Evolutionary conservation across 2,888 invertebrate genomes (phyloP).

Genomic region (Hemithea aestivaria): DNA sequence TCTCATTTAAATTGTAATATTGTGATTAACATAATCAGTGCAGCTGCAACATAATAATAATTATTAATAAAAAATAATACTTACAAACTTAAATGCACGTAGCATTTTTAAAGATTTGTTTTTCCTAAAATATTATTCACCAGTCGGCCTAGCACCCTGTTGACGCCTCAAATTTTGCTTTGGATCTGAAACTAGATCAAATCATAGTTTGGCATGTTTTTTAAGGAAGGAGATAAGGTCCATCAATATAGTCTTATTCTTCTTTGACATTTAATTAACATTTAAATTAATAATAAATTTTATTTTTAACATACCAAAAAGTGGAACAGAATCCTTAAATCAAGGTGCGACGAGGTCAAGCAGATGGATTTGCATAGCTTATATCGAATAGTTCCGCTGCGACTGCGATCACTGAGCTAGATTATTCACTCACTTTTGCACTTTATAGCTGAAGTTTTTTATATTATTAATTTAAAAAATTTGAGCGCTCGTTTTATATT

Average conservation of each 20-base stretch:
- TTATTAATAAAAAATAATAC: conserved; percentile 32
- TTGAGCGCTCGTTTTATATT: conserved; percentile 30
- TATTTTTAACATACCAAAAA: conserved; percentile 63
- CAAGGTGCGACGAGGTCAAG: conserved; percentile 65
- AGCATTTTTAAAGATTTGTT: conserved; percentile 35
- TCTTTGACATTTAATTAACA: conserved; percentile 69
- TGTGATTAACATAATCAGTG: conserved; percentile 14
- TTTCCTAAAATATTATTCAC: conserved; percentile 24
- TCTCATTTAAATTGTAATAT: conserved; percentile 5
- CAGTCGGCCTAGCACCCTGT: conserved; percentile 38
- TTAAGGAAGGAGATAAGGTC: conserved; percentile 51
- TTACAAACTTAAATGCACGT: conserved; percentile 44
- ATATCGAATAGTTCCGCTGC: conserved; percentile 45
- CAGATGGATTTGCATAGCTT: conserved; percentile 61
- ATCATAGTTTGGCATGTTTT: conserved; percentile 14
- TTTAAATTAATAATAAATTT: conserved; percentile 69
- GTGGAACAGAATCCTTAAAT: conserved; percentile 63
- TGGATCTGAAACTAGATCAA: conserved; percentile 66
- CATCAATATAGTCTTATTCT: conserved; percentile 54
- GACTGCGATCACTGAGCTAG: conserved; percentile 24
- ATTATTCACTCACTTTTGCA: conserved; percentile 45
- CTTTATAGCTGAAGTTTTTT: conserved; percentile 28
- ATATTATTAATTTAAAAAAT: conserved; percentile 34
- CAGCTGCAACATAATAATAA: too few relatives aligned
- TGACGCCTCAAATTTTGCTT: conserved; percentile 54